Percentiles rank a stretch among this genome's conserved stretches.
Conservation (phyloP, 1,140 invertebrate species). For the Tenebrio molitor region DNA sequence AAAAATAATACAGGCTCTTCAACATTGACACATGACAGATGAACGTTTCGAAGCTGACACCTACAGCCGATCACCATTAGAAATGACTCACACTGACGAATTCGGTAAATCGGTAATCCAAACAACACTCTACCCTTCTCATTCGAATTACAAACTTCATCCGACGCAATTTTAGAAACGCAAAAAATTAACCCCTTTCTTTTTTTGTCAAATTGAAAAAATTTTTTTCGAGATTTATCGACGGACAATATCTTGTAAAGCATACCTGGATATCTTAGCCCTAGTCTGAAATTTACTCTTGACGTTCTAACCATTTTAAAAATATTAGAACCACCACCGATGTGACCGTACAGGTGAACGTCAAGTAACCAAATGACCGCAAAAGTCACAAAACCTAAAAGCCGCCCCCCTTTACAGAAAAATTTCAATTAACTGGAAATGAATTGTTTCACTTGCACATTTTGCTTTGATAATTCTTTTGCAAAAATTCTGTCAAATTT, state of each 20-base stretch:
- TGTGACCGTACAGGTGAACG: constrained; percentile 16
- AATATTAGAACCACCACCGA: neutral
- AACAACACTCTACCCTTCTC: no score
- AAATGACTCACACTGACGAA: no score
- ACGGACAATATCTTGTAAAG: no score
- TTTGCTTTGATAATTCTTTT: no score
- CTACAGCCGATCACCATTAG: neutral
- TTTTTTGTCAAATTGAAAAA: no score
- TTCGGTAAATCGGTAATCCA: no score
- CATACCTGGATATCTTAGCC: no score
- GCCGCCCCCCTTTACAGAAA: neutral
- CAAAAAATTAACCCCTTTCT: neutral
- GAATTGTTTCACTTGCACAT: no score
- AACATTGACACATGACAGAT: constrained; percentile 16
- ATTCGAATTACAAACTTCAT: no score
- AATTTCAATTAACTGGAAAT: no score
- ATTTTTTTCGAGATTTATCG: no score
- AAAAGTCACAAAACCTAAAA: neutral
- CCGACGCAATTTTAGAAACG: neutral
- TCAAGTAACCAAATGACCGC: neutral
- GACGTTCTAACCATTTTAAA: constrained; percentile 10
- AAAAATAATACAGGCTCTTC: constrained; percentile 55
- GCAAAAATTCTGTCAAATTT: no score
- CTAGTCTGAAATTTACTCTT: neutral
- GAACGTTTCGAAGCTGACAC: constrained; percentile 11